Evolutionary conservation across 2,113 vertebrate species (phyloP), one percentile per base, ranked within the genome.

Genomic region (Cisticola juncidis): DNA sequence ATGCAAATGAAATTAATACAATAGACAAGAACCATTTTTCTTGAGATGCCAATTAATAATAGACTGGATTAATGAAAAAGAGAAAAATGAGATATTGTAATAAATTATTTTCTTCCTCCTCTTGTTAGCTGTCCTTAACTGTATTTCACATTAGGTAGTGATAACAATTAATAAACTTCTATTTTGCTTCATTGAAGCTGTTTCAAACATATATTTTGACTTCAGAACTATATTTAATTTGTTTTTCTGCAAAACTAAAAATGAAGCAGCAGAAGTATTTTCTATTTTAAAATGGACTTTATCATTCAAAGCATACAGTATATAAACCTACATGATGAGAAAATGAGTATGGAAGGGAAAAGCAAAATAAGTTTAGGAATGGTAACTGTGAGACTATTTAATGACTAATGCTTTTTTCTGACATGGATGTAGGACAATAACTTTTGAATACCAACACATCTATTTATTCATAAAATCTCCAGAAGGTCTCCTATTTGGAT

Each of bases 401-500:
- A 35, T 28, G 7, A 9, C 24, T 82, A 50, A 45, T 54, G 6
- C 9, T 47, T 83, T 81, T 81, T 45, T 9, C n/a, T 71, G 25
- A 33, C 45, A 62, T 81, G 61, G 62, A 76, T 50, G 7, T 38
- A 70, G 35, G 50, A 77, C 22, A 83, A 26, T 78, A 44, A 74
- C 5, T 74, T 94, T 36, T 84, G 56, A 82, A 81, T 90, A 23
- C 4, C 53, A 77, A 42, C 9, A 51, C 1, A 2, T 65, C 29
- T 86, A 22, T 91, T 88, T 88, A 20, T 79, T 5, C 25, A 69
- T 77, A 24, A 93, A 94, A 96, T 92, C 72, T 95, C 6, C 71
- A 98, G 98, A 85, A 71, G 74, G 70, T 98, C 22, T 89, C 53
- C 44, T 45, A 18, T 54, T 87, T 98, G 61, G 61, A 73, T 22